phyloP scores from a whole-genome alignment of 2,888 invertebrate species.

The Papilio elwesi region DNA sequence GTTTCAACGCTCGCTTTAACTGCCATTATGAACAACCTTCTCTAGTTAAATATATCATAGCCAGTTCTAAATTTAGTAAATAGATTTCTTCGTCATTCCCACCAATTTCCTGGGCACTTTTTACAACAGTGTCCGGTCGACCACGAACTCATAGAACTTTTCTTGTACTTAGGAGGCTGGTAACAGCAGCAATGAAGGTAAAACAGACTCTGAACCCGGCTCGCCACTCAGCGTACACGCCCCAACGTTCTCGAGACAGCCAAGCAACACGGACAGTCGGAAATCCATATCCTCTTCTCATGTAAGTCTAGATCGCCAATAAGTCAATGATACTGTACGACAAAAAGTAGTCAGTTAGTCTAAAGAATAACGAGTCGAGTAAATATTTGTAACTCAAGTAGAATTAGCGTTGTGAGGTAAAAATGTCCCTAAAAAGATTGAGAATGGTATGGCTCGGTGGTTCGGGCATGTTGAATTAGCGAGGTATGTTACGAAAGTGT shows the following conservation, averaged over 20 bases:
- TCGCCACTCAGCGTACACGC: constrained; percentile 73
- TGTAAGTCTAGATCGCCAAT: constrained; percentile 55
- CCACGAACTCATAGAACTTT: no score
- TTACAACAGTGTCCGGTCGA: no score
- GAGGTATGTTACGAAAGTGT: no score
- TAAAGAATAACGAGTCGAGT: no score
- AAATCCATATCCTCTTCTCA: constrained; percentile 72
- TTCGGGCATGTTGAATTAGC: no score
- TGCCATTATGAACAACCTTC: background rate
- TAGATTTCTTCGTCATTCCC: background rate
- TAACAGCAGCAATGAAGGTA: background rate
- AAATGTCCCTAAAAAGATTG: no score
- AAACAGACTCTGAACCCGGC: constrained; percentile 62
- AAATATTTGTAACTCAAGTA: no score
- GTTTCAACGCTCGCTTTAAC: background rate
- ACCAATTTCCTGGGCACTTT: background rate
- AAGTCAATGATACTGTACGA: no score
- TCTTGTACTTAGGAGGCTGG: no score
- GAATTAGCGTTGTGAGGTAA: no score
- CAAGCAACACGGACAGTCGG: constrained; percentile 71
- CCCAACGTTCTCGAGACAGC: constrained; percentile 71
- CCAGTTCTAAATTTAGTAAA: background rate
- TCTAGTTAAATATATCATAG: background rate
- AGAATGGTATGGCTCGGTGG: no score
- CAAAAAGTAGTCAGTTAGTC: no score